Percentiles rank a stretch among this genome's conserved stretches.
These are phyloP conservation scores for Pantherophis alleghaniensis DNA, from an alignment of 2,797 vertebrate species.

Conservation along the genomic window DNA sequence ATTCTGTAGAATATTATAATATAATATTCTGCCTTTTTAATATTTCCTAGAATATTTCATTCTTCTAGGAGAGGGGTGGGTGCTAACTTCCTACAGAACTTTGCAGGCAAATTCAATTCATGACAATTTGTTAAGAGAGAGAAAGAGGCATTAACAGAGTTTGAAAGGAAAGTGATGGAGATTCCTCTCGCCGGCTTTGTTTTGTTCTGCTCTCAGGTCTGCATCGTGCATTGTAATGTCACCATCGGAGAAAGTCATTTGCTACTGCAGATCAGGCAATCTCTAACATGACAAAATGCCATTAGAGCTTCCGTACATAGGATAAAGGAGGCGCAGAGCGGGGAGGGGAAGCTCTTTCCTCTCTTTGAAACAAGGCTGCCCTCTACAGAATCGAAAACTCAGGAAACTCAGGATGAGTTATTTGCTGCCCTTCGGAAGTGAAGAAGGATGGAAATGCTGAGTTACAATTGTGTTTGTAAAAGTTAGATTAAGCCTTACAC, in stretches of 20 bases:
- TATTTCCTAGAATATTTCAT: no score
- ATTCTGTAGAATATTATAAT: no score
- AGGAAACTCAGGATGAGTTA: not conserved
- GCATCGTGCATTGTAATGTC: slow-evolving; percentile 33
- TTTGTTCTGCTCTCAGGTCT: slow-evolving; percentile 41
- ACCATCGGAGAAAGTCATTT: slow-evolving; percentile 40
- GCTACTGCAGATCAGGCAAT: slow-evolving; percentile 49
- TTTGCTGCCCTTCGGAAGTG: not conserved
- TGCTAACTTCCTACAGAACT: not conserved
- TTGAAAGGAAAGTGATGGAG: slow-evolving; percentile 49
- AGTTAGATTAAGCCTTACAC: not conserved
- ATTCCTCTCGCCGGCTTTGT: not conserved
- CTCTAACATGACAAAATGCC: slow-evolving; percentile 50
- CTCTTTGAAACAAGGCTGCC: slow-evolving; percentile 67
- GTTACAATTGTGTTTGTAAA: not conserved
- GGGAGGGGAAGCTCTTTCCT: slow-evolving; percentile 24
- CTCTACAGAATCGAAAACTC: slow-evolving; percentile 62
- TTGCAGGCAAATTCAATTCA: slow-evolving; percentile 48
- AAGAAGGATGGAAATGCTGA: not conserved
- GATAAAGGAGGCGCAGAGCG: not conserved
- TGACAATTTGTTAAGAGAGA: slow-evolving; percentile 41
- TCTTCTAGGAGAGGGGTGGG: no score
- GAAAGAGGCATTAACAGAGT: slow-evolving; percentile 41
- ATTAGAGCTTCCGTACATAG: not conserved
- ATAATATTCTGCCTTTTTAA: no score